These are phyloP conservation scores for Mionectes macconnelli DNA, from an alignment of 2,113 vertebrate species.

Conservation along the genomic window DNA sequence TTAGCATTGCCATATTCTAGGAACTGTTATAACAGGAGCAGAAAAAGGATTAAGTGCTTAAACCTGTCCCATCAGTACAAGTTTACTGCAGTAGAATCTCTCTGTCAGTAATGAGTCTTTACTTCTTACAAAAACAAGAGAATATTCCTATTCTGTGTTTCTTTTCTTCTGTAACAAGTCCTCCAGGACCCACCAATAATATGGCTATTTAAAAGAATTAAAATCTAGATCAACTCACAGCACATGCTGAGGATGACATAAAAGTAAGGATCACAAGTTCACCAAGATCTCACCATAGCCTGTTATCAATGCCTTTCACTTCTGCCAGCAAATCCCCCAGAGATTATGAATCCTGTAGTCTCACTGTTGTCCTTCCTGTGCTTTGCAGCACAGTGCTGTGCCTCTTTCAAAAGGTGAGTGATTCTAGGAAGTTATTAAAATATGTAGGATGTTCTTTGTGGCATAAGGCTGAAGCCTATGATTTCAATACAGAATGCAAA, in stretches of 20 bases:
- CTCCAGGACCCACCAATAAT: background rate
- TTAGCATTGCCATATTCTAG: constrained; percentile 51
- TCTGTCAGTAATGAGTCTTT: background rate
- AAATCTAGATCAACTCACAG: background rate
- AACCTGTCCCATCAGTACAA: constrained; percentile 4
- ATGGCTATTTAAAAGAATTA: background rate
- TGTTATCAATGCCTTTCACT: background rate
- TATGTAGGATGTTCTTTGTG: background rate
- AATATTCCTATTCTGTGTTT: background rate
- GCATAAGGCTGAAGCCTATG: background rate
- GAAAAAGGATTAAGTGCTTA: constrained; percentile 49
- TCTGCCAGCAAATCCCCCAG: background rate
- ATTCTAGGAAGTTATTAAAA: constrained; percentile 46
- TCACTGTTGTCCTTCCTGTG: background rate
- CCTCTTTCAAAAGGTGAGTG: constrained; percentile 3
- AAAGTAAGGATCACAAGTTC: background rate
- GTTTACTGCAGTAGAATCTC: constrained; percentile 13
- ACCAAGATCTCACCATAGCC: background rate
- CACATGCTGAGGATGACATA: background rate
- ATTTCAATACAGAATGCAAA: background rate
- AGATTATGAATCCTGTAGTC: background rate
- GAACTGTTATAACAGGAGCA: constrained; percentile 52
- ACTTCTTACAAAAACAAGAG: background rate
- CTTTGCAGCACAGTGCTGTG: background rate
- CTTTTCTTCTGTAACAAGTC: background rate